Evolutionary conservation across 2,113 vertebrate genomes (phyloP).

Genomic region (Hylia prasina): DNA sequence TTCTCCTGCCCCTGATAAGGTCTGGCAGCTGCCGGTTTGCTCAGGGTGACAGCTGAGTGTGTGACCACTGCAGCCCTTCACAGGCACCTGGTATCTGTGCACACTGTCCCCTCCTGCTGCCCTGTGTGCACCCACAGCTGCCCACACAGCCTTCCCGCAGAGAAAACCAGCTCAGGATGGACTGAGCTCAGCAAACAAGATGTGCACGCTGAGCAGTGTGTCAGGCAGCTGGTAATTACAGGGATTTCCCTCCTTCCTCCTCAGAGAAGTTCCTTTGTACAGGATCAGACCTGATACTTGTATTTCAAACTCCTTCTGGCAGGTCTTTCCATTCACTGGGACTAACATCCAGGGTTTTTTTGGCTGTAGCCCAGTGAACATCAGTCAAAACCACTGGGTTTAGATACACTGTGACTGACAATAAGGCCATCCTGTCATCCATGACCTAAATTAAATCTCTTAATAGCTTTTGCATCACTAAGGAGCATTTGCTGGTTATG

Average conservation of each 20-base stretch:
- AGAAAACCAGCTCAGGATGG: background rate
- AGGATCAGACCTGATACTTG: background rate
- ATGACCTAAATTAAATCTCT: background rate
- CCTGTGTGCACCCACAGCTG: background rate
- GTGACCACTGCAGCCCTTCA: background rate
- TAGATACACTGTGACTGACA: background rate
- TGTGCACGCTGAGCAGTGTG: background rate
- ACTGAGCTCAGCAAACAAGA: background rate
- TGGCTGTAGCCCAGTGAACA: background rate
- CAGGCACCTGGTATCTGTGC: background rate
- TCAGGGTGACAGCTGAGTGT: background rate
- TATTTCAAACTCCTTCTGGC: background rate
- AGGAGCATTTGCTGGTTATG: background rate
- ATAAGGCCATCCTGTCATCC: background rate
- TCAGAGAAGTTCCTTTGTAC: background rate
- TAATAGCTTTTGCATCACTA: background rate
- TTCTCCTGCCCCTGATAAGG: background rate
- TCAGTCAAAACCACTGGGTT: background rate
- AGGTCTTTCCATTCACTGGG: background rate
- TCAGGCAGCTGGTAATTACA: background rate
- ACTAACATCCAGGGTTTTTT: background rate
- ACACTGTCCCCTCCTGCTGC: background rate
- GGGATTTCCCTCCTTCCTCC: background rate
- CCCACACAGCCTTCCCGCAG: background rate
- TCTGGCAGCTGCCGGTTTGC: conserved; percentile 25